Base-by-base conservation (phyloP, 64 coral and sea anemone genomes). In the Pocillopora verrucosa region DNA sequence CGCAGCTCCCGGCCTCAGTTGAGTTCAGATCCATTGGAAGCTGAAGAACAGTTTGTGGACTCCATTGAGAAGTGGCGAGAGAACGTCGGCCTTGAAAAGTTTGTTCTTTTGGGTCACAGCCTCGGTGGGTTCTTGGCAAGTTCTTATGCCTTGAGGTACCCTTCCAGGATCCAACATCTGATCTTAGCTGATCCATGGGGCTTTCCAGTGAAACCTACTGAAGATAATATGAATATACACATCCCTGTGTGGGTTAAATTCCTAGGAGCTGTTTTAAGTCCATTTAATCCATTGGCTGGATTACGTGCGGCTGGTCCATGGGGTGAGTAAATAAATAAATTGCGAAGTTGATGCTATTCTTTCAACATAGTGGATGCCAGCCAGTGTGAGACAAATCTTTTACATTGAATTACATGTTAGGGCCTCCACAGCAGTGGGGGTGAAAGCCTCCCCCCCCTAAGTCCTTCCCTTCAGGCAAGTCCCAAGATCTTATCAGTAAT, bases 121-220 rank as follows among this genome's bases (percentile, higher is more conserved):
- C 91, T 99, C 75, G 97, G 97, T 60, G 97, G 93, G 19, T 99
- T 91, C 80, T 77, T 99, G 13, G 91, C 92, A 58, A 89, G 88
- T 88, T 93, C 94, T 13, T 99, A 99, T 89, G 90, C 97, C 16
- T 37, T 99, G 25, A 92, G 95, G 75, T 73, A 99, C 76, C 94
- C 93, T 9, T 89, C 92, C 7, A 83, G 89, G 57, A 94, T 99
- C 17, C 65, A 99, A 30, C 94, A 95, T 77, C 75, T 99, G 19
- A 91, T 99, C 79, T 80, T 99, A 16, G 97, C 90, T 57, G 97
- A 99, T 82, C 97, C 97, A 20, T 99, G 97, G 97, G 97, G 97
- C 61, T 95, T 99, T 76, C 91, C 97, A 20, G 94, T 91, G 41
- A 99, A 99, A 61, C 97, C 97, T 10, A 59, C 88, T 0, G 94